A percentile compares a stretch with the other conserved stretches of the same genome.
Evolutionary conservation across 2,113 vertebrate species (phyloP).

Genomic region (Lagopus leucura): DNA sequence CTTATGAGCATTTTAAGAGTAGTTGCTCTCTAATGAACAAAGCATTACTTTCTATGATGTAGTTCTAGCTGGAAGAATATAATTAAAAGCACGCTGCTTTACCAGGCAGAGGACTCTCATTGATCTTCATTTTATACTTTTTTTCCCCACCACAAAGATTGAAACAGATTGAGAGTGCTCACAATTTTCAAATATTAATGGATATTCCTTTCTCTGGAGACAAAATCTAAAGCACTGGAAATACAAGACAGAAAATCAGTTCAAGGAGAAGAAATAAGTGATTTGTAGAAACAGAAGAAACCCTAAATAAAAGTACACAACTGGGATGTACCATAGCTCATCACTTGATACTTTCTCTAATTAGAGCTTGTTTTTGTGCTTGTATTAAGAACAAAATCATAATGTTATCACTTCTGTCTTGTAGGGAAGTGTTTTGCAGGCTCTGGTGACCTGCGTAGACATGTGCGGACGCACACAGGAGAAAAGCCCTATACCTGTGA

Average conservation of each 20-base stretch:
- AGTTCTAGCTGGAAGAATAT: not conserved
- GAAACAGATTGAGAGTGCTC: not conserved
- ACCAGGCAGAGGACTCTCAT: not conserved
- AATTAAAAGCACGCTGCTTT: not conserved
- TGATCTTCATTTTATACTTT: not conserved
- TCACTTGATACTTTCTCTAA: not conserved
- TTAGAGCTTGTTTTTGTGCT: not conserved
- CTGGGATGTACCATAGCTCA: not conserved
- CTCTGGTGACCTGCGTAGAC: slow-evolving; percentile 92
- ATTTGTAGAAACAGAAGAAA: not conserved
- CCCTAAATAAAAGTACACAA: not conserved
- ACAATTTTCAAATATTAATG: slow-evolving; percentile 3
- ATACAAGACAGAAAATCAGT: not conserved
- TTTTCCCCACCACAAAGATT: not conserved
- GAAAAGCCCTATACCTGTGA: slow-evolving; percentile 93
- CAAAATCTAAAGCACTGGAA: not conserved
- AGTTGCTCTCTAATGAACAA: not conserved
- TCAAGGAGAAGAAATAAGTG: not conserved
- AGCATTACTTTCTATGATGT: not conserved
- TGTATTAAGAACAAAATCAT: not conserved
- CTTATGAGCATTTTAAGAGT: not conserved
- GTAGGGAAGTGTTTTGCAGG: slow-evolving; percentile 92
- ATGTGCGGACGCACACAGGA: slow-evolving; percentile 92
- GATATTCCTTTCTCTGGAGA: not conserved
- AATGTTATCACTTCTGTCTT: not conserved